These are phyloP conservation scores for Lagenorhynchus albirostris DNA, from an alignment of 2,113 vertebrate species.

Conservation along the genomic window DNA sequence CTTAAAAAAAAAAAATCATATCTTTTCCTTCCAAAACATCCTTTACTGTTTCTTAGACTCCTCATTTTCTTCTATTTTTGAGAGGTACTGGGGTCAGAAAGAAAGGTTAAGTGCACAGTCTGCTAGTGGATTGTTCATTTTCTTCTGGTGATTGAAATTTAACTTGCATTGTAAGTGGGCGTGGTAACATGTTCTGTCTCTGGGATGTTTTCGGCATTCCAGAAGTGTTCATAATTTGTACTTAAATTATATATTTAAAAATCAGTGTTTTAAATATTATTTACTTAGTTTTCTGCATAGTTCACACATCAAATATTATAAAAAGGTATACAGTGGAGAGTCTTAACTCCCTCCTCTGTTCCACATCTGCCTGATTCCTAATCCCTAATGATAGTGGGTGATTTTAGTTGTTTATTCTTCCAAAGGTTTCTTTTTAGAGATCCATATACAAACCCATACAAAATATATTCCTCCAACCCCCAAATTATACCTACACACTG, in stretches of 20 bases:
- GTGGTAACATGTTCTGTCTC: constrained; percentile 19
- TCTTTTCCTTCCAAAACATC: constrained; percentile 25
- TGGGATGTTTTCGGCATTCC: constrained; percentile 24
- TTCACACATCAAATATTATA: not conserved
- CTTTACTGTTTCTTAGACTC: constrained; percentile 43
- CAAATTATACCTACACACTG: not conserved
- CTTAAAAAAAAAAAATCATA: not conserved
- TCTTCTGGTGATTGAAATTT: constrained; percentile 51
- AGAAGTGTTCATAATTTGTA: constrained; percentile 44
- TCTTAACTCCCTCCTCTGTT: not conserved
- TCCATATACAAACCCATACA: not conserved
- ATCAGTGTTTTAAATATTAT: constrained; percentile 33
- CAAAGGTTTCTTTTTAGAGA: not conserved
- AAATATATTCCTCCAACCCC: not conserved
- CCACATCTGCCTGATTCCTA: not conserved
- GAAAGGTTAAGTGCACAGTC: constrained; percentile 58
- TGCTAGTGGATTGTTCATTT: constrained; percentile 34
- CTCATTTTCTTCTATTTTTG: constrained; percentile 60
- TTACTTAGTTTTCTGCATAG: not conserved
- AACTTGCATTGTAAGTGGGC: constrained; percentile 9
- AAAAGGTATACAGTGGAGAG: not conserved
- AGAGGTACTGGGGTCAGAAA: not conserved
- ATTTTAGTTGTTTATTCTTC: not conserved
- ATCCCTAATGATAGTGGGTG: not conserved
- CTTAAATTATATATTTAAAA: constrained; percentile 7